Percentiles rank a stretch among this genome's conserved stretches.
phyloP scores from a whole-genome alignment of 2,797 vertebrate species.

The Streptopelia turtur region DNA sequence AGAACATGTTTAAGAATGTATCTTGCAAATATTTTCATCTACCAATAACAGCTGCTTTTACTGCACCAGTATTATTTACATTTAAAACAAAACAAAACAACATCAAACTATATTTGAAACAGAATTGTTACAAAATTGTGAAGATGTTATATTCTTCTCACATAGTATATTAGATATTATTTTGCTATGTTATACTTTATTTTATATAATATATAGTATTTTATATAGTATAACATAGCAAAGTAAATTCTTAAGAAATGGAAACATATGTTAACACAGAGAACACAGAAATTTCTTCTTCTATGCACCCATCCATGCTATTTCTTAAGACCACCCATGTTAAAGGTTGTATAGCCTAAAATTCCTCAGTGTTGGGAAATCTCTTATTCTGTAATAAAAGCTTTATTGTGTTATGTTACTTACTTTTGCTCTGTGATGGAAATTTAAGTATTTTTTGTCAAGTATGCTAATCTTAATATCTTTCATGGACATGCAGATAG shows the following conservation, averaged over 20 bases:
- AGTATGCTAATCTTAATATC: not conserved
- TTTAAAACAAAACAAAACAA: not conserved
- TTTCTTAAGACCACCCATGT: not conserved
- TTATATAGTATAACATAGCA: not conserved
- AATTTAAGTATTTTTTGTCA: not conserved
- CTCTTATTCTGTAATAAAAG: not conserved
- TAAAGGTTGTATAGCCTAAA: not conserved
- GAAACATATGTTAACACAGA: not conserved
- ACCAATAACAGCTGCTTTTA: not conserved
- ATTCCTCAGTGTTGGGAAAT: not conserved
- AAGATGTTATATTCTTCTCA: not conserved
- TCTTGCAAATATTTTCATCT: not conserved
- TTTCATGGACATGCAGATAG: not conserved
- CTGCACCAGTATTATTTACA: not conserved
- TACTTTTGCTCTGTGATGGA: not conserved
- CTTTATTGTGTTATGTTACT: not conserved
- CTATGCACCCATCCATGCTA: not conserved
- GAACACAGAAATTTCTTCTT: not conserved
- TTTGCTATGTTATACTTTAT: no score
- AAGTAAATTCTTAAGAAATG: not conserved
- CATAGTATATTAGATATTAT: no score
- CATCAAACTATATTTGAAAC: not conserved
- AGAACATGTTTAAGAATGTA: not conserved
- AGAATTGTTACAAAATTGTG: not conserved
- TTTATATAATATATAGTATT: no score